A percentile compares a stretch with the other conserved stretches of the same genome.
These are phyloP conservation scores for Coremacera marginata DNA, from an alignment of 2,888 invertebrate species.

Conservation along the genomic window DNA sequence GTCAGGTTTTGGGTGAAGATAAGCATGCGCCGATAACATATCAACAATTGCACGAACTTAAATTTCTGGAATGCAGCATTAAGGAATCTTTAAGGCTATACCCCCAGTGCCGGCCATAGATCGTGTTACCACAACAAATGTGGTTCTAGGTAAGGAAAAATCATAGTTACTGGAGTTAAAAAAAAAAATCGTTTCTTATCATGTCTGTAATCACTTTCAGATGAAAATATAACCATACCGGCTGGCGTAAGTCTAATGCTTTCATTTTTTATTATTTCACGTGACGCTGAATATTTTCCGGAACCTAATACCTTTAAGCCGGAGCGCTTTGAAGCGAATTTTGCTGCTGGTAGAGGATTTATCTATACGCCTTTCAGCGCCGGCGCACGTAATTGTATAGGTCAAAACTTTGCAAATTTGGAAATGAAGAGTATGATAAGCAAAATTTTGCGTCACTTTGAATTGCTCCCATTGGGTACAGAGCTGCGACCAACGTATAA, in stretches of 20 bases:
- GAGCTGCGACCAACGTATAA: slow-evolving; percentile 44
- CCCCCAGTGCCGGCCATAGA: slow-evolving; percentile 75
- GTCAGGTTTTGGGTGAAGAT: slow-evolving; percentile 48
- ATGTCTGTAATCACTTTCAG: slow-evolving; percentile 39
- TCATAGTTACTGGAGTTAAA: neutral
- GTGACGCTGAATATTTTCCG: slow-evolving; percentile 48
- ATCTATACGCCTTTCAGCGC: slow-evolving; percentile 60
- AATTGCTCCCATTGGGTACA: slow-evolving; percentile 45
- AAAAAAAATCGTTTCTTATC: neutral
- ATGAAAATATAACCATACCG: slow-evolving; percentile 27
- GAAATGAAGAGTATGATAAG: slow-evolving; percentile 54
- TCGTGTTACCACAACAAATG: slow-evolving; percentile 70
- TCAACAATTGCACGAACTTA: slow-evolving; percentile 53
- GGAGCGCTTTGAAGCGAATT: slow-evolving; percentile 47
- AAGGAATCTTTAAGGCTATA: slow-evolving; percentile 76
- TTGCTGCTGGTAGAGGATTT: slow-evolving; percentile 45
- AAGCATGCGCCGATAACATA: slow-evolving; percentile 43
- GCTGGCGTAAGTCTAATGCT: neutral
- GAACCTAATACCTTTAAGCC: slow-evolving; percentile 52
- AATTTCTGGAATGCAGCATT: slow-evolving; percentile 74
- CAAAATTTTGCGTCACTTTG: slow-evolving; percentile 50
- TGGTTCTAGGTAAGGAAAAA: slow-evolving; percentile 67
- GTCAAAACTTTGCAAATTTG: slow-evolving; percentile 58
- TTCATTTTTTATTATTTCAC: neutral
- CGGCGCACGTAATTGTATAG: slow-evolving; percentile 66